These are phyloP conservation scores for Poeciliopsis occidentalis DNA, from an alignment of 2,113 vertebrate species.

Conservation along the genomic window DNA sequence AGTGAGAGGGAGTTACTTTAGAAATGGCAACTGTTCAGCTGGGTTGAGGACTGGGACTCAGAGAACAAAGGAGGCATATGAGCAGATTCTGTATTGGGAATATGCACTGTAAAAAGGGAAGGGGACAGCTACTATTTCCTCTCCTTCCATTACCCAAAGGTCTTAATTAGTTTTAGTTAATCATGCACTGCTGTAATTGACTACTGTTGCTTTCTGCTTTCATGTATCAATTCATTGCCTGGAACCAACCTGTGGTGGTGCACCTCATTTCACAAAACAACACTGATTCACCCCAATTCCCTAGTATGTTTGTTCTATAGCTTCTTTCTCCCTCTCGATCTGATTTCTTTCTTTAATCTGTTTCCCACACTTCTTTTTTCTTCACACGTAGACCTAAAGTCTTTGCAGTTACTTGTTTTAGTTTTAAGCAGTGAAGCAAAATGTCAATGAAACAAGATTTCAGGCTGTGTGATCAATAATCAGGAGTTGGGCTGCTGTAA, in stretches of 20 bases:
- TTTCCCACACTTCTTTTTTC: constrained; percentile 26
- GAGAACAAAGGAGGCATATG: constrained; percentile 67
- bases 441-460: constrained; percentile 6
- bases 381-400: constrained; percentile 19
- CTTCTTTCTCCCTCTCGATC: constrained; percentile 23
- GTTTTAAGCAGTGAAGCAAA: constrained; percentile 10
- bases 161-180: constrained; percentile 84
- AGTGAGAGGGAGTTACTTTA: constrained; percentile 21
- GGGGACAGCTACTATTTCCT: constrained; percentile 66
- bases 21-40: constrained; percentile 58
- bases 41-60: constrained; percentile 58
- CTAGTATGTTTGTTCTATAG: constrained; percentile 58
- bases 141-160: constrained; percentile 78
- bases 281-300: constrained; percentile 61
- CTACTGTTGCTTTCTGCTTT: constrained; percentile 78
- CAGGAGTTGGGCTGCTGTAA: constrained; percentile 26
- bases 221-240: constrained; percentile 75
- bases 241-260: constrained; percentile 68
- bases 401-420: constrained; percentile 11
- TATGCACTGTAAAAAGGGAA: constrained; percentile 58
- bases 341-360: constrained; percentile 41
- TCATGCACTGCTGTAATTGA: constrained; percentile 77
- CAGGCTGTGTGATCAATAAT: constrained; percentile 24
- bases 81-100: constrained; percentile 66
- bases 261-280: constrained; percentile 67